Percentiles rank a stretch among this genome's conserved stretches.
Conservation (phyloP, 1,140 invertebrate genomes). For the Drosophila punjabiensis region DNA sequence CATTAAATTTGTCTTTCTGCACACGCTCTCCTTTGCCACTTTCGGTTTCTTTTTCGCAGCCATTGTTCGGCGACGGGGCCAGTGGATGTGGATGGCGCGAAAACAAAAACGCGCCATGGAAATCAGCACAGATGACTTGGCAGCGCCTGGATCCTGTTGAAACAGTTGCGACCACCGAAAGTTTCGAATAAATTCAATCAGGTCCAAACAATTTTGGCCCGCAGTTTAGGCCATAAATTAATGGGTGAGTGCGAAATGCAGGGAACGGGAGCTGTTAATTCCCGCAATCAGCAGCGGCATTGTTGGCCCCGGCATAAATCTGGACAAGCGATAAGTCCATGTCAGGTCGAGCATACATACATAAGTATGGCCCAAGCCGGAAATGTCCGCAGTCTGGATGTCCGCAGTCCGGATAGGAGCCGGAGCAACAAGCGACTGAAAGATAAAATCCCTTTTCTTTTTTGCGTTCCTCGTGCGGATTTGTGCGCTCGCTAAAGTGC, state of each 20-base stretch:
- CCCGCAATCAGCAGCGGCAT: slow-evolving; percentile 38
- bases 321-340: slow-evolving; percentile 64
- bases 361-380: slow-evolving; percentile 33
- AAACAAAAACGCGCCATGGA: slow-evolving; percentile 38
- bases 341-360: slow-evolving; percentile 24
- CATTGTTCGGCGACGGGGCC: slow-evolving; percentile 40
- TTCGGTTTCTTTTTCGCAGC: slow-evolving; percentile 26
- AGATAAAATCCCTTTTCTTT: slow-evolving; percentile 68
- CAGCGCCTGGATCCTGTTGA: slow-evolving; percentile 7
- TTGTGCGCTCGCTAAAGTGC: slow-evolving; percentile 54
- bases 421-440: slow-evolving; percentile 58
- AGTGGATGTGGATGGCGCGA: slow-evolving; percentile 41
- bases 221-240: slow-evolving; percentile 64
- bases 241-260: slow-evolving; percentile 30
- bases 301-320: slow-evolving; percentile 64
- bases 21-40: slow-evolving; percentile 23
- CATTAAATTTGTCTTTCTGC: slow-evolving; percentile 76
- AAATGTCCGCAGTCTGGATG: slow-evolving; percentile 42
- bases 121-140: slow-evolving; percentile 57
- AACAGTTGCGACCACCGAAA: slow-evolving; percentile 37
- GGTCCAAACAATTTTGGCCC: slow-evolving; percentile 36
- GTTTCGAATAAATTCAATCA: slow-evolving; percentile 68
- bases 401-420: slow-evolving; percentile 30
- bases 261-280: slow-evolving; percentile 64
- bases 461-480: slow-evolving; percentile 33